A percentile compares a stretch with the other conserved stretches of the same genome.
phyloP scores from a whole-genome alignment of 2,888 invertebrate species.

The Papilio protenor region DNA sequence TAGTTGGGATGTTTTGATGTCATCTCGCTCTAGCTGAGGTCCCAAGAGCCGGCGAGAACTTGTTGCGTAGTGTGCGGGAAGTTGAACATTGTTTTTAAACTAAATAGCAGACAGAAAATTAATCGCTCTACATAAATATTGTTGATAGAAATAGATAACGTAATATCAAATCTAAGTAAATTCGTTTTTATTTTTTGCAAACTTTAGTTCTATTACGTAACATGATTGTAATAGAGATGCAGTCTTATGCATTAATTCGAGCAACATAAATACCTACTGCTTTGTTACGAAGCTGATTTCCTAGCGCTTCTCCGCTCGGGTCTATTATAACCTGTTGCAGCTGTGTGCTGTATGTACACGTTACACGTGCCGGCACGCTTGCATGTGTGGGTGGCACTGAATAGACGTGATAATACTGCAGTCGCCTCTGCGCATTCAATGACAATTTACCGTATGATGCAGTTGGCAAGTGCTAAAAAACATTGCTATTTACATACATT shows the following conservation, averaged over 20 bases:
- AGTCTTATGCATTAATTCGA: conserved; percentile 31
- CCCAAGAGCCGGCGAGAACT: conserved; percentile 58
- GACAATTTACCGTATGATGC: conserved; percentile 51
- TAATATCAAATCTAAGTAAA: too few species aligned
- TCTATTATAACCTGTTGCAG: conserved; percentile 43
- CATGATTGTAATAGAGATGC: conserved; percentile 6
- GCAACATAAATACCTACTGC: conserved; percentile 38
- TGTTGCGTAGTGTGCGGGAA: conserved; percentile 45
- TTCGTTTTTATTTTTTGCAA: too few species aligned
- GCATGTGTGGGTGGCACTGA: conserved; percentile 57
- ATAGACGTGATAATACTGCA: conserved; percentile 47
- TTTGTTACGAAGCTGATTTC: conserved; percentile 43
- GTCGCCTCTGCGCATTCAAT: conserved; percentile 48
- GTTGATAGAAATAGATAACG: too few species aligned
- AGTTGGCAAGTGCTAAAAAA: conserved; percentile 51
- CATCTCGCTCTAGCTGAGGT: conserved; percentile 75
- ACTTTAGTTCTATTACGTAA: not conserved
- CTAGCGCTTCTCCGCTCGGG: conserved; percentile 43
- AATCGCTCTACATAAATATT: too few species aligned
- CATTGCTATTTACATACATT: conserved; percentile 39
- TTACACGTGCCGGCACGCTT: conserved; percentile 60
- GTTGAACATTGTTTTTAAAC: conserved; percentile 13
- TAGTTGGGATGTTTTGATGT: conserved; percentile 80
- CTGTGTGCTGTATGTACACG: conserved; percentile 50
- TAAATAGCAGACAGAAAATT: too few species aligned